A percentile compares a stretch with the other conserved stretches of the same genome.
These are phyloP conservation scores for Orthochromis malagaraziensis DNA, from an alignment of 2,113 vertebrate species.

Conservation along the genomic window DNA sequence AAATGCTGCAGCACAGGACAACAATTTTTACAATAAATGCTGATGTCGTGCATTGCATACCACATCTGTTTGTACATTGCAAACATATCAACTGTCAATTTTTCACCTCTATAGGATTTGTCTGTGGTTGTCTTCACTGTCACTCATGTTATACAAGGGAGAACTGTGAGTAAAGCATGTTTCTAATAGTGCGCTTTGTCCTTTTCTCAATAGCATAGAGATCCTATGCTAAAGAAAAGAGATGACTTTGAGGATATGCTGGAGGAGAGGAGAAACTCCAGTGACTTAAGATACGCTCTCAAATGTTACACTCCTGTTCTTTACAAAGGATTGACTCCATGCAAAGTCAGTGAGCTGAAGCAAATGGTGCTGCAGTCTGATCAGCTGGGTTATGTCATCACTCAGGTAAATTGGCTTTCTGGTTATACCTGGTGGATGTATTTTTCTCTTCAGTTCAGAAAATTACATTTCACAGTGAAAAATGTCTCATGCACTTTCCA, in stretches of 20 bases:
- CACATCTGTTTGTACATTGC: neutral
- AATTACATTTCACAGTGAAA: neutral
- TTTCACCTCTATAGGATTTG: neutral
- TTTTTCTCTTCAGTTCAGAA: neutral
- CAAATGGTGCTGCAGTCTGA: constrained; percentile 81
- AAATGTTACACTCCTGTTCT: constrained; percentile 83
- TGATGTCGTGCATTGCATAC: neutral
- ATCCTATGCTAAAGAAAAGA: constrained; percentile 81
- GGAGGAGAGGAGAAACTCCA: constrained; percentile 86
- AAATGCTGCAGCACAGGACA: neutral
- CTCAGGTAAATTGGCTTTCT: constrained; percentile 71
- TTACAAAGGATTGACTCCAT: constrained; percentile 82
- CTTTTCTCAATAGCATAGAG: constrained; percentile 57
- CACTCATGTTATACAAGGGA: neutral
- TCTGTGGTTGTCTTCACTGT: neutral
- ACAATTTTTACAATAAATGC: neutral
- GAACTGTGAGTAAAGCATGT: neutral
- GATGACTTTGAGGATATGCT: constrained; percentile 93
- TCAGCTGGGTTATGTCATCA: constrained; percentile 81
- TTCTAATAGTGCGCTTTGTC: neutral
- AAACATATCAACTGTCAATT: neutral
- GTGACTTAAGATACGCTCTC: constrained; percentile 90
- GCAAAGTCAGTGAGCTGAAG: constrained; percentile 78
- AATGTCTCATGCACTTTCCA: neutral
- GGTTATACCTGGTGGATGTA: neutral